Conservation (phyloP, 1,140 invertebrate genomes). For the Pomacea maculata region DNA sequence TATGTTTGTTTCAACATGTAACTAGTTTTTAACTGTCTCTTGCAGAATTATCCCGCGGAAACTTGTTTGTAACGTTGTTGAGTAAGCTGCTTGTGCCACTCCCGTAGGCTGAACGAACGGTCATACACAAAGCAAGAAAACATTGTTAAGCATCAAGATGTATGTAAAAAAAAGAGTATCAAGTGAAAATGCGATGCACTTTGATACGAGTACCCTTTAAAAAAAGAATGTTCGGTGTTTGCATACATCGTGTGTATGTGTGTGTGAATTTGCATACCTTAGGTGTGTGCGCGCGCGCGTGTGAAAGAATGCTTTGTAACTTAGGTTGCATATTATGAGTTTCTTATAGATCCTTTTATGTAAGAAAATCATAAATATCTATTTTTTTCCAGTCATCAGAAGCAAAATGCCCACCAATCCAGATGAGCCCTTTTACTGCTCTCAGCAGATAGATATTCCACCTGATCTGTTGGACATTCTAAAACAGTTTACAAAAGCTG, state of each 20-base stretch:
- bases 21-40: background rate
- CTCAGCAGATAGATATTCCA: conserved; percentile 75
- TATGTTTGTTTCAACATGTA: background rate
- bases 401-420: conserved; percentile 57
- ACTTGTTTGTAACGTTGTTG: background rate
- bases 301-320: background rate
- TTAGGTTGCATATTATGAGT: background rate
- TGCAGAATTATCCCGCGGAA: background rate
- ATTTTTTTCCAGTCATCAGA: background rate
- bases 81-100: background rate
- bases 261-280: no score
- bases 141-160: no score
- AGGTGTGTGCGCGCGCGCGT: background rate
- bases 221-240: no score
- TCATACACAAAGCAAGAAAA: no score
- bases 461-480: conserved; percentile 83
- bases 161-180: no score
- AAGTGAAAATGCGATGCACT: no score
- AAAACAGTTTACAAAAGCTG: conserved; percentile 87
- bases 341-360: background rate
- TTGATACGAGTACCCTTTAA: no score
- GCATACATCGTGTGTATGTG: no score
- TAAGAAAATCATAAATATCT: background rate
- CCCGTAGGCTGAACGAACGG: no score
- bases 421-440: conserved; percentile 67